Conservation (phyloP, 2,888 invertebrate species). For the Agrochola litura region DNA sequence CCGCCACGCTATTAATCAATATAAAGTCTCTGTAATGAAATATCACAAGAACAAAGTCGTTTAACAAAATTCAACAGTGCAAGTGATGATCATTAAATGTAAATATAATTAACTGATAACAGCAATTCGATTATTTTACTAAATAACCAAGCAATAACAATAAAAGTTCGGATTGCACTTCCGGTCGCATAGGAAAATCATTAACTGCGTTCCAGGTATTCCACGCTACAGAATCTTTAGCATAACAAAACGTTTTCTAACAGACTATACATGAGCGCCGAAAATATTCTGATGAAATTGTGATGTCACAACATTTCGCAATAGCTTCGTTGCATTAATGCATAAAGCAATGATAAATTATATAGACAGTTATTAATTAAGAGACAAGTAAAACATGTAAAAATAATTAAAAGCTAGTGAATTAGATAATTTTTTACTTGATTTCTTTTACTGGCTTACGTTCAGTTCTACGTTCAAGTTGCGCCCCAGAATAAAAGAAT, state of each 20-base stretch:
- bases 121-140: background rate
- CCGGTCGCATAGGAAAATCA: constrained; percentile 68
- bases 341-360: background rate
- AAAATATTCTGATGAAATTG: constrained; percentile 30
- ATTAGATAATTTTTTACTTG: background rate
- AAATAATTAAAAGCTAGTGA: background rate
- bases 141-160: constrained; percentile 3
- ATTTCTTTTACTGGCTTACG: constrained; percentile 11
- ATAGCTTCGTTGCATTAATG: constrained; percentile 1
- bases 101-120: constrained; percentile 16
- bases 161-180: constrained; percentile 54
- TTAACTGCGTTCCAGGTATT: constrained; percentile 66
- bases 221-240: constrained; percentile 12
- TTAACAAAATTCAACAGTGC: background rate
- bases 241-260: constrained; percentile 45
- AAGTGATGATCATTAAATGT: background rate
- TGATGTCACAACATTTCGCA: constrained; percentile 47
- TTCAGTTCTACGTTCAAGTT: constrained; percentile 17
- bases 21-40: constrained; percentile 7
- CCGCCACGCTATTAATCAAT: constrained; percentile 72
- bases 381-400: background rate
- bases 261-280: background rate
- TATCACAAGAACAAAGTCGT: background rate
- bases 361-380: background rate
- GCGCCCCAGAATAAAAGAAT: no score